Evolutionary conservation across 2,797 vertebrate genomes (phyloP), one percentile per base, ranked within the genome.

Genomic region (Betta splendens): DNA sequence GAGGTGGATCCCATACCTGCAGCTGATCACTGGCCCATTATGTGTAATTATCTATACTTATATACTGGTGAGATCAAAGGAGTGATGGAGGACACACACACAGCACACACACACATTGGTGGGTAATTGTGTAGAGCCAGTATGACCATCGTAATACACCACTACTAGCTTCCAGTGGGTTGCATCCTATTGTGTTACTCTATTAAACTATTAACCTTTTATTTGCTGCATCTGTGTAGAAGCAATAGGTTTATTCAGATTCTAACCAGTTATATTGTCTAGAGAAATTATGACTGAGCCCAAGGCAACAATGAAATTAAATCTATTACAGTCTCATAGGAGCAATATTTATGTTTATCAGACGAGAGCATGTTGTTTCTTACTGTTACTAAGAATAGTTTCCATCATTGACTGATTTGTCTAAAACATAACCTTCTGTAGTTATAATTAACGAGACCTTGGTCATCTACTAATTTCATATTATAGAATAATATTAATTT

Each of bases 1-100:
- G 87, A 91, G 91, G 85, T 89, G 85, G 79, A 82, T 89, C 86
- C 86, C 87, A 89, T 92, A 91, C 88, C 90, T 91, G 90, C 90
- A 89, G 86, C 84, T 86, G 87, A 91, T 91, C 86, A 87, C 85
- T 61, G 53, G 48, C 85, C 83, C 87, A 90, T 90, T 86, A 92
- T 89, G 84, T 90, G 86, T 90, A 91, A 92, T 92, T 90, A 91
- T 90, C 86, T 87, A 72, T 80, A 86, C 80, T 87, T 89, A 79
- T 65, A 85, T 74, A 85, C 77, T 83, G 82, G 66, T 59, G 80
- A 80, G 84, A 82, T 73, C 69, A 69, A 64, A 49, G 39, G 44
- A 53, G 46, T 49, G 22, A 38, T 8, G 26, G 37, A 39, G 66
- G 44, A 64, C 72, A 58, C 62, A 39, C 51, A 46, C 36, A 40